Conservation (phyloP, 2,797 vertebrate species). For the Rhyacichthys aspro region DNA sequence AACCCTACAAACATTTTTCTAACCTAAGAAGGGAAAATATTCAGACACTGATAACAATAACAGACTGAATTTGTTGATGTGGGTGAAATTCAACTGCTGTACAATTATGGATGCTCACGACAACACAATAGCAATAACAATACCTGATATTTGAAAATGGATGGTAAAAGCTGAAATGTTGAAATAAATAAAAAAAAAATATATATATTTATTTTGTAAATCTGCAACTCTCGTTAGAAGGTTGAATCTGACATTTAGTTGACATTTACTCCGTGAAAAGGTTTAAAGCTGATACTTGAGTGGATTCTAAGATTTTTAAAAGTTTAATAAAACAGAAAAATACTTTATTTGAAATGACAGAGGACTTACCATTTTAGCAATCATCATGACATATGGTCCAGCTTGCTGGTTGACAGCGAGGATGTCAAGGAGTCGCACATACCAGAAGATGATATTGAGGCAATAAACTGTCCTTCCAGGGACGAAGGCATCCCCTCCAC, state of each 20-base stretch:
- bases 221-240: too few species aligned
- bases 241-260: too few species aligned
- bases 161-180: conserved; percentile 38
- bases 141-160: conserved; percentile 44
- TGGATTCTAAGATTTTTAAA: too few species aligned
- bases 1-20: neutral
- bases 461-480: conserved; percentile 93
- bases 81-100: conserved; percentile 16
- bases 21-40: neutral
- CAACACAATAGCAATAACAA: conserved; percentile 17
- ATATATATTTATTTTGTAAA: neutral
- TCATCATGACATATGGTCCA: conserved; percentile 99
- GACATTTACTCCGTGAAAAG: too few species aligned
- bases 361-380: conserved; percentile 96
- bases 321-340: too few species aligned
- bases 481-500: conserved; percentile 78
- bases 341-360: too few species aligned
- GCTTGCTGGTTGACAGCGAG: conserved; percentile 98
- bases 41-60: too few species aligned
- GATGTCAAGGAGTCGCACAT: conserved; percentile 95
- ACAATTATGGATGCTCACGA: conserved; percentile 11
- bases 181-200: conserved; percentile 19
- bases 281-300: too few species aligned
- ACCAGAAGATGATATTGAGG: conserved; percentile 99
- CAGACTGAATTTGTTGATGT: neutral